Evolutionary conservation across 2,113 vertebrate genomes (phyloP), one percentile per base, ranked within the genome.

Genomic region (Rhinoderma darwinii): DNA sequence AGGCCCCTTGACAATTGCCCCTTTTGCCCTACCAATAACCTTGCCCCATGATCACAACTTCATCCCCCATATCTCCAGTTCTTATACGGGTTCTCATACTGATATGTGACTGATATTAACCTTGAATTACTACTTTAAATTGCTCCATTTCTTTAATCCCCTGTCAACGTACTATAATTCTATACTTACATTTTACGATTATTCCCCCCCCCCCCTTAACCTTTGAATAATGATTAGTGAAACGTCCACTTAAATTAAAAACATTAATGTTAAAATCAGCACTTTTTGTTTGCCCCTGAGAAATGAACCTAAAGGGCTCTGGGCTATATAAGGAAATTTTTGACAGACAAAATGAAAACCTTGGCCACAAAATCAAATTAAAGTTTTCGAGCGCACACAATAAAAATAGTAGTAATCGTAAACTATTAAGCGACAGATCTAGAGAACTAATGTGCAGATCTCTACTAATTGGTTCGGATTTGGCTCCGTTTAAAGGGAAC

Each of bases 341-440:
- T 44, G 35, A 56, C 39, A 44, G 20, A 37, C 35, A 80, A 59
- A 41, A 61, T 15, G 35, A 41, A 80, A 66, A 43, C 15, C 15
- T 82, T 82, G 79, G 79, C 79, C 79, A 18, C 79, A 82, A 63
- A 82, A 30, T 82, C 79, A 44, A 30, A 63, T 81, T 59, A 59
- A 81, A 63, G 15, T 44, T 30, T 82, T 66, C 14, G 8, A 9
- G n/a, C 15, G n/a, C 20, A 20, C 79, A 37, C 79, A 66, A 82
- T 82, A 82, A 82, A 82, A 82, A 66, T 30, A 44, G 15, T 20
- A 37, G 35, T 6, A 18, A 82, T 66, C 39, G 22, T 66, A 63
- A 82, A 66, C 56, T 20, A 66, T 44, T 30, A 78, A 30, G 44
- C 27, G 75, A 35, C 44, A 78, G 27, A 51, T 78, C 47, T 54